Percentiles rank a stretch among this genome's conserved stretches.
Conservation (phyloP, 37 sponge, comb jelly and placozoan species). For the Bolinopsis microptera region DNA sequence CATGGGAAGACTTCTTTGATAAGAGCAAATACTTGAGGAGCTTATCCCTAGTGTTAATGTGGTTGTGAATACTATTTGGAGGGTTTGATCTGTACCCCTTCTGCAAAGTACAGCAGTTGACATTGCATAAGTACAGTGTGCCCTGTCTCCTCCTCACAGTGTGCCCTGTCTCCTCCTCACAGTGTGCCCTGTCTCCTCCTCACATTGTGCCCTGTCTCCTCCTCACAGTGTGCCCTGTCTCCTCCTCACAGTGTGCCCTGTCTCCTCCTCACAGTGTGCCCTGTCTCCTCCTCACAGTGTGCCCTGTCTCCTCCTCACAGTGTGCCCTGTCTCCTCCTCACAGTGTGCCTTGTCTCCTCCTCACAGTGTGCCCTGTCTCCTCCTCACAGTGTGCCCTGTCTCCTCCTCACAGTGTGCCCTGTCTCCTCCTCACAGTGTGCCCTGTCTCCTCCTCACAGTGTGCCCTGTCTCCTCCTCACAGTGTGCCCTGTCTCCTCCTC, state of each 20-base stretch:
- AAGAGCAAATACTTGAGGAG: neutral
- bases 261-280: neutral
- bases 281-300: neutral
- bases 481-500: neutral
- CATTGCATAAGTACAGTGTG: neutral
- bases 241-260: neutral
- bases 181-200: neutral
- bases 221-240: neutral
- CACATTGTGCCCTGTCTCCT: neutral
- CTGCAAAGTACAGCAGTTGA: neutral
- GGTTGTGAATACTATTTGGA: slow-evolving; percentile 16
- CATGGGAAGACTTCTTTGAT: neutral
- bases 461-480: neutral
- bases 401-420: neutral
- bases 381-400: neutral
- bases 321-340: neutral
- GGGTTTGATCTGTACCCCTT: slow-evolving; percentile 7
- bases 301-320: no score
- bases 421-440: neutral
- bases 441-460: neutral
- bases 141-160: neutral
- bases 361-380: no score
- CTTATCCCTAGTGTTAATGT: neutral
- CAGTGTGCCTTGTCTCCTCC: neutral
- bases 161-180: neutral